Conservation (phyloP, 2,113 vertebrate genomes). For the Colossoma macropomum region DNA sequence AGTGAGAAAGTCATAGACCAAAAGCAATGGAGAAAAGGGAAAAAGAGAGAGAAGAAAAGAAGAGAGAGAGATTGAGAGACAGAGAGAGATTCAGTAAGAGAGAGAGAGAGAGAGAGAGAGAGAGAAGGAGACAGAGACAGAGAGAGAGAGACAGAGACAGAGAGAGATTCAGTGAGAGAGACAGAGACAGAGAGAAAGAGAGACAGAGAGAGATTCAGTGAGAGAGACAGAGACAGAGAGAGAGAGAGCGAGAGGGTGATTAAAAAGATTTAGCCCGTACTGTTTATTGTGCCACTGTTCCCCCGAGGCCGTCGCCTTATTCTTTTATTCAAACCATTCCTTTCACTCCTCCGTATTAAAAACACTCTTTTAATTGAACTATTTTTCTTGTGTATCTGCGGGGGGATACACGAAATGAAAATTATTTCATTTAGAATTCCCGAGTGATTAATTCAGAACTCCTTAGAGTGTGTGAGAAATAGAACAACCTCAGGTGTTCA, state of each 20-base stretch:
- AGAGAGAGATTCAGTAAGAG: background rate
- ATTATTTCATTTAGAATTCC: slow-evolving; percentile 13
- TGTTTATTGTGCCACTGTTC: slow-evolving; percentile 30
- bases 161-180: background rate
- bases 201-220: too few relatives aligned
- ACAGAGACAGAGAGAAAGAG: background rate
- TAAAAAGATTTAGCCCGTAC: slow-evolving; percentile 38
- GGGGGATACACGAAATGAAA: slow-evolving; percentile 4
- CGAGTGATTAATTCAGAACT: slow-evolving; percentile 28
- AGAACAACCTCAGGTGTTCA: slow-evolving; percentile 12
- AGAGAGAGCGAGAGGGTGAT: slow-evolving; percentile 19
- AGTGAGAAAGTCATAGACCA: too few relatives aligned
- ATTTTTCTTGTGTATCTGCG: slow-evolving; percentile 36
- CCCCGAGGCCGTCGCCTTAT: slow-evolving; percentile 29
- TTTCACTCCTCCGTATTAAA: slow-evolving; percentile 23
- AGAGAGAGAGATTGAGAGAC: too few relatives aligned
- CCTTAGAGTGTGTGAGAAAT: background rate
- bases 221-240: too few relatives aligned
- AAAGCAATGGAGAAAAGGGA: too few relatives aligned
- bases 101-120: background rate
- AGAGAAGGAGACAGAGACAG: background rate
- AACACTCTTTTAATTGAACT: slow-evolving; percentile 47
- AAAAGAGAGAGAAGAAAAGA: too few relatives aligned
- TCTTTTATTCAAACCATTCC: slow-evolving; percentile 16
- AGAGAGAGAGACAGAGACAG: background rate